Evolutionary conservation across 1,140 invertebrate genomes (phyloP).

Genomic region (Apis dorsata): DNA sequence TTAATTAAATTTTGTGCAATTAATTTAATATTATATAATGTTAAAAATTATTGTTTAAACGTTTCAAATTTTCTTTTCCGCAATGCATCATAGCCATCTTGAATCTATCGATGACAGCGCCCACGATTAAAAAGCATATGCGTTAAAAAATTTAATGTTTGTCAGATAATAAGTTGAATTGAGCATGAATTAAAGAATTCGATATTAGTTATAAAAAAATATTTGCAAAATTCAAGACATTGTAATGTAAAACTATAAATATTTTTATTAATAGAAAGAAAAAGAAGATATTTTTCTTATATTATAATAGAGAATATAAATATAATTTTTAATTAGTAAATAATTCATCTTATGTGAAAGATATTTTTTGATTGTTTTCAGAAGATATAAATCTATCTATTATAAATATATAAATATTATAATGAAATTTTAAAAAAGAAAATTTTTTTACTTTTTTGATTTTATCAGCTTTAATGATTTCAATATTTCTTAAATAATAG

Average conservation of each 20-base stretch:
- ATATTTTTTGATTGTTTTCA: too few relatives aligned
- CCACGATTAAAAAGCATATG: conserved; percentile 19
- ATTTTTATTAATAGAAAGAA: too few relatives aligned
- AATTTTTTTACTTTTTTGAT: too few relatives aligned
- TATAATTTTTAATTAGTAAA: too few relatives aligned
- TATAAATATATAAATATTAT: too few relatives aligned
- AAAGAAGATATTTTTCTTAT: too few relatives aligned
- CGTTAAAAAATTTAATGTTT: conserved; percentile 9
- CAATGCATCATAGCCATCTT: conserved; percentile 54
- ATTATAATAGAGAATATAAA: too few relatives aligned
- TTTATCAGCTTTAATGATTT: too few relatives aligned
- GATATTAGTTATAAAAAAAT: background rate
- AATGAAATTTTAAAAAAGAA: too few relatives aligned
- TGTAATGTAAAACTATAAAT: background rate
- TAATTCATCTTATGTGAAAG: too few relatives aligned
- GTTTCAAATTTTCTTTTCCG: conserved; percentile 36
- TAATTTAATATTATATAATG: background rate
- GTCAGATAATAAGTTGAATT: background rate
- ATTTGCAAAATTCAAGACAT: background rate
- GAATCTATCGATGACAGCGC: conserved; percentile 47
- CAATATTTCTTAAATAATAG: too few relatives aligned
- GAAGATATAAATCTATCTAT: too few relatives aligned
- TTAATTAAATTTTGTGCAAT: background rate
- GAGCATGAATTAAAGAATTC: background rate
- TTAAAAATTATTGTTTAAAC: conserved; percentile 35